Evolutionary conservation across 2,797 vertebrate species (phyloP), one percentile per base, ranked within the genome.

Genomic region (Stomatorhinus walkeri): DNA sequence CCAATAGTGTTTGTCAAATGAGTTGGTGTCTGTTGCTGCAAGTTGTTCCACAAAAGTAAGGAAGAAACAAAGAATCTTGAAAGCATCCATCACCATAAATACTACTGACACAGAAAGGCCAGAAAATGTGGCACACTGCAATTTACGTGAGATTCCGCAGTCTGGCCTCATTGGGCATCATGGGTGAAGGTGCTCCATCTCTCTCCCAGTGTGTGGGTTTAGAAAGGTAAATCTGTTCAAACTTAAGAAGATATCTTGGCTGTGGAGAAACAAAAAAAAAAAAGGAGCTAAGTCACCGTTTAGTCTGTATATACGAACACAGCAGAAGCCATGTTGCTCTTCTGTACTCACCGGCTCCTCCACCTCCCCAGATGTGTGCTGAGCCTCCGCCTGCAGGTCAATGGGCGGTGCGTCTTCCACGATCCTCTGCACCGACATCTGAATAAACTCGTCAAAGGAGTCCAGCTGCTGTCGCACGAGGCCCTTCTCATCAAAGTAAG

Each of bases 191-290:
- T 0, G 98, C 98, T 1, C 98, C 98, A 48, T 99, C 98, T 94
- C 98, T 96, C 93, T 99, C 98, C 98, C 98, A 99, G 87, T 99
- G 98, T 0, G 98, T 99, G 43, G 98, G 98, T 88, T 99, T 99
- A 54, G 98, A 99, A 87, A 99, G 94, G 89, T 99, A 99, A 93
- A 99, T 99, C 92, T 99, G 98, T 91, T 99, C 98, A 91, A 99
- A 99, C 94, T 99, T 99, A 93, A 99, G 86, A 90, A 99, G 94
- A 90, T 97, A 99, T 0, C 98, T 96, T 16, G 98, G 98, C 98
- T 99, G 90, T 22, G 32, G 56, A 90, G 89, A 28, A 59, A n/a
- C 68, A 51, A 3, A 56, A 61, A 87, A 54, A 61, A n/a, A 12
- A 7, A 46, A 48, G 5, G 8, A 46, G 61, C 1, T 24, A 32